These are phyloP conservation scores for Oithona nana DNA, from an alignment of 2,888 invertebrate species.

Conservation along the genomic window DNA sequence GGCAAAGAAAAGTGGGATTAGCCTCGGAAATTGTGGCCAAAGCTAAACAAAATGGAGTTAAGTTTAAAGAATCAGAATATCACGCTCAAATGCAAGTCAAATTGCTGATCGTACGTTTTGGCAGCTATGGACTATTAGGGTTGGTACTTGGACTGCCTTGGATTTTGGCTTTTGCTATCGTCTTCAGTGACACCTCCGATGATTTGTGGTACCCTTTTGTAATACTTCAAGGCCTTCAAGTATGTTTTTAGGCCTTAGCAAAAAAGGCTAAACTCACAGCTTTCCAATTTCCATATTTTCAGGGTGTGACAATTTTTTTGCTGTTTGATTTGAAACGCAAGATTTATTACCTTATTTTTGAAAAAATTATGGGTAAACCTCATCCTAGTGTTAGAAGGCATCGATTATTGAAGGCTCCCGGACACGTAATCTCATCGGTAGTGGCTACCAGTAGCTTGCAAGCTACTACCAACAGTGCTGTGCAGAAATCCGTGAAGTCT, in stretches of 20 bases:
- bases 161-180: neutral
- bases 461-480: no score
- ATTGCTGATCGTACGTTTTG: neutral
- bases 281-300: neutral
- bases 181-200: neutral
- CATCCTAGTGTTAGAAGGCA: neutral
- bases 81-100: neutral
- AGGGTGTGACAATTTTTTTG: neutral
- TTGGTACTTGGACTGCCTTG: neutral
- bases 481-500: no score
- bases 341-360: conserved; percentile 2
- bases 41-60: neutral
- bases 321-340: conserved; percentile 3
- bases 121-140: neutral
- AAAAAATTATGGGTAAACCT: conserved; percentile 8
- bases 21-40: neutral
- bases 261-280: neutral
- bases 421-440: no score
- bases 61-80: neutral
- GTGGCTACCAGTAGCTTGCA: no score
- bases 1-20: neutral
- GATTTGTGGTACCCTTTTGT: neutral
- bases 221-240: conserved; percentile 6
- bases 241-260: neutral
- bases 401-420: neutral